Evolutionary conservation across 2,113 vertebrate genomes (phyloP).

Genomic region (Chroicocephalus ridibundus): DNA sequence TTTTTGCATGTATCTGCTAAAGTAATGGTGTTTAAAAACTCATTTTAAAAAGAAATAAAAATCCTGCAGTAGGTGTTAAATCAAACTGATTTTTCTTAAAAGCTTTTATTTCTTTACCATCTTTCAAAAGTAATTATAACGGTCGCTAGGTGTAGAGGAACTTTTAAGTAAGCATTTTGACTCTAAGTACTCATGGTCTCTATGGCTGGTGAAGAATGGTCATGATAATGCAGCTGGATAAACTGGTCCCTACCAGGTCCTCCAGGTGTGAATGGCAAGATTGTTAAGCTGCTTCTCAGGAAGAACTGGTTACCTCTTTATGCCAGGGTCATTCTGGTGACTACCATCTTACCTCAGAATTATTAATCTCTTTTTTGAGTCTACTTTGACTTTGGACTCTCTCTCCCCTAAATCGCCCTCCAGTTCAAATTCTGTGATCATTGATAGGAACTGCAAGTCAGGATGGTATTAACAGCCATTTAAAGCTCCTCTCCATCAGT

Average conservation of each 20-base stretch:
- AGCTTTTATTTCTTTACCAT: background rate
- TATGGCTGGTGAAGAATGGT: background rate
- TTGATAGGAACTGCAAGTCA: background rate
- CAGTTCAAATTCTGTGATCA: background rate
- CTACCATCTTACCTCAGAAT: background rate
- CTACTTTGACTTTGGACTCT: background rate
- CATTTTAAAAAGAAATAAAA: background rate
- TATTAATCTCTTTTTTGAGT: background rate
- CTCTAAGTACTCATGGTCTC: background rate
- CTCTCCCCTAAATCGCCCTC: background rate
- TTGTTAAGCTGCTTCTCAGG: background rate
- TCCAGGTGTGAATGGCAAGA: background rate
- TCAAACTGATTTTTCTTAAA: background rate
- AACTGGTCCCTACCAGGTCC: background rate
- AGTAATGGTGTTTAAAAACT: background rate
- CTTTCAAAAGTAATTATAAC: background rate
- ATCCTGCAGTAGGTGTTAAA: background rate
- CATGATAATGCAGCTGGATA: background rate
- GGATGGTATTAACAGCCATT: background rate
- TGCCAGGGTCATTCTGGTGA: background rate
- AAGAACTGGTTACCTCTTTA: background rate
- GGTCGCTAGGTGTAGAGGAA: background rate
- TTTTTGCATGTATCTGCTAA: background rate
- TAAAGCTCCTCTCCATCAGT: background rate
- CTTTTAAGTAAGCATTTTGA: background rate